phyloP scores from a whole-genome alignment of 1,140 invertebrate genomes.

The Drosophila sechellia region DNA sequence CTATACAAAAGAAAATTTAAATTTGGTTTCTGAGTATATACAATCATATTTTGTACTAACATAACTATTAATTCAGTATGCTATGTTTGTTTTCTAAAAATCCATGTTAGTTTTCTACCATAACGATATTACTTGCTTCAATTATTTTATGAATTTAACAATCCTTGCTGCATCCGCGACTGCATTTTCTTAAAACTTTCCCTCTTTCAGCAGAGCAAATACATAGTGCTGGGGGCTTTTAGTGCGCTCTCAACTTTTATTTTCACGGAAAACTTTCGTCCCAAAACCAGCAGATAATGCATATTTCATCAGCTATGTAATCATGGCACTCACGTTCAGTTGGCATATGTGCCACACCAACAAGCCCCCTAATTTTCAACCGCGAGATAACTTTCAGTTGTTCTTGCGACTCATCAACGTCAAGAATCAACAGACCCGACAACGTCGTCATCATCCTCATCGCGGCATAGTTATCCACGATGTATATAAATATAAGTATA shows the following conservation, averaged over 20 bases:
- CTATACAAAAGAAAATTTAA: neutral
- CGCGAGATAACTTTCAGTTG: conserved; percentile 41
- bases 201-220: conserved; percentile 10
- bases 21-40: neutral
- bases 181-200: neutral
- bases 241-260: conserved; percentile 25
- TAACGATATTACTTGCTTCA: no score
- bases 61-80: no score
- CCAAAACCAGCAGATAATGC: conserved; percentile 27
- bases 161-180: neutral
- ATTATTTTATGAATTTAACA: neutral
- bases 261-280: conserved; percentile 30
- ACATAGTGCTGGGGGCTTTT: neutral
- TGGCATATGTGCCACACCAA: conserved; percentile 25
- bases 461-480: conserved; percentile 6
- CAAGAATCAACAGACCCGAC: conserved; percentile 40
- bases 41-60: no score
- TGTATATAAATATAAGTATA: conserved; percentile 30
- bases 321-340: conserved; percentile 22
- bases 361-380: conserved; percentile 13
- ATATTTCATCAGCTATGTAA: conserved; percentile 47
- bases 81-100: neutral
- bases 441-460: conserved; percentile 30
- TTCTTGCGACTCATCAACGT: conserved; percentile 46
- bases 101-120: no score